Percentiles rank a stretch among this genome's conserved stretches.
Conservation (phyloP, 2,113 vertebrate species). For the Onychostruthus taczanowskii region DNA sequence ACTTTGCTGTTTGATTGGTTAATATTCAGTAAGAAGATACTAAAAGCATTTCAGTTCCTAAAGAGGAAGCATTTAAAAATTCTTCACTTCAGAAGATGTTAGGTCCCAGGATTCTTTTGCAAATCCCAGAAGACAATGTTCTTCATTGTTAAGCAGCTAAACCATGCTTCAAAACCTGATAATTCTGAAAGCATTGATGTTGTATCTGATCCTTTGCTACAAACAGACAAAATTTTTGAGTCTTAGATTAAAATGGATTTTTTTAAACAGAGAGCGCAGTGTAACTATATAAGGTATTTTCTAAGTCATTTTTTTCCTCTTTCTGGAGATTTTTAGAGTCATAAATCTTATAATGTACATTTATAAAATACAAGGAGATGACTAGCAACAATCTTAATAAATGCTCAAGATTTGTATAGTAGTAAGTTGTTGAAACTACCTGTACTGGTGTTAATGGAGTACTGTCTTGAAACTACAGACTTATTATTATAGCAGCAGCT, state of each 20-base stretch:
- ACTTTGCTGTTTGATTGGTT: background rate
- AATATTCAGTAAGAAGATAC: background rate
- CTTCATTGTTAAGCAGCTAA: background rate
- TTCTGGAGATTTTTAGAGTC: background rate
- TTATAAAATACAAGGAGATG: background rate
- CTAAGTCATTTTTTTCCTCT: background rate
- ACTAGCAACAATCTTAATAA: constrained; percentile 16
- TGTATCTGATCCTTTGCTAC: background rate
- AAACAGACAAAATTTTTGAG: background rate
- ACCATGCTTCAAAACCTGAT: background rate
- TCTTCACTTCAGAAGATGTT: background rate
- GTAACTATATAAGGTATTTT: background rate
- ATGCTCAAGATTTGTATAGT: background rate
- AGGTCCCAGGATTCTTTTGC: background rate
- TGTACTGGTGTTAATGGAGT: constrained; percentile 24
- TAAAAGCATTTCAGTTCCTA: background rate
- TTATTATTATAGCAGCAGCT: constrained; percentile 18
- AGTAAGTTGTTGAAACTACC: constrained; percentile 2
- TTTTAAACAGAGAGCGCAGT: background rate
- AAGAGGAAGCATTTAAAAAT: background rate
- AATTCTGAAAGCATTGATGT: background rate
- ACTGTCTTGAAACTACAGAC: constrained; percentile 8
- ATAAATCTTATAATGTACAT: background rate
- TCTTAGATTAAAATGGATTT: background rate
- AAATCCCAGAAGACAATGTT: background rate